A percentile compares a stretch with the other conserved stretches of the same genome.
Evolutionary conservation across 2,797 vertebrate genomes (phyloP).

Genomic region (Microctenopoma stevenorrisi): DNA sequence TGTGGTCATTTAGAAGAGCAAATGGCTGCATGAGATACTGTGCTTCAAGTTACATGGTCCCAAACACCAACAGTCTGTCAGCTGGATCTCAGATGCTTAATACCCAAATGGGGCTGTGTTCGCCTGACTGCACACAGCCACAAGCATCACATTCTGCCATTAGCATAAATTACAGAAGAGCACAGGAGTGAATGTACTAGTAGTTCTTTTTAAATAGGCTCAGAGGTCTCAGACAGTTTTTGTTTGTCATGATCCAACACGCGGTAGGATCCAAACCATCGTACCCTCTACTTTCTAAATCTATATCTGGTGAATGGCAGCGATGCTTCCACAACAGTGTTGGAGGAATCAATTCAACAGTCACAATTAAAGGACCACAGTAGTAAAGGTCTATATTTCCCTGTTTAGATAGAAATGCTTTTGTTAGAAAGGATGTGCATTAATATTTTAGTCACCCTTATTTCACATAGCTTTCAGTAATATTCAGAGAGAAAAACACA

Average conservation of each 20-base stretch:
- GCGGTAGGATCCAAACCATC: slow-evolving; percentile 12
- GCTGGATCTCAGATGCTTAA: slow-evolving; percentile 51
- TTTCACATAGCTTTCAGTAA: slow-evolving; percentile 16
- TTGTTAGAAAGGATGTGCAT: neutral
- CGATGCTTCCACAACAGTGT: neutral
- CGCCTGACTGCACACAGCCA: slow-evolving; percentile 46
- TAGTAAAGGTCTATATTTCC: neutral
- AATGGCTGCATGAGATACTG: slow-evolving; percentile 23
- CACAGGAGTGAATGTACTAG: slow-evolving; percentile 15
- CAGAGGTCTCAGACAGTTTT: slow-evolving; percentile 5
- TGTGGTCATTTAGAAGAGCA: slow-evolving; percentile 33
- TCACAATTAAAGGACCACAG: slow-evolving; percentile 14
- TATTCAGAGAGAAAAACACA: slow-evolving; percentile 33
- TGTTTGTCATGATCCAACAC: slow-evolving; percentile 24
- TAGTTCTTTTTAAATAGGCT: slow-evolving; percentile 27
- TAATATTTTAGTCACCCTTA: slow-evolving; percentile 22
- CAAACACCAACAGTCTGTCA: slow-evolving; percentile 52
- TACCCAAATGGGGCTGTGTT: slow-evolving; percentile 40
- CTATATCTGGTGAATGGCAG: slow-evolving; percentile 2
- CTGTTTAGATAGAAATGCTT: slow-evolving; percentile 9
- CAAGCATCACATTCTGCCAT: slow-evolving; percentile 39
- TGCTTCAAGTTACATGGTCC: slow-evolving; percentile 28
- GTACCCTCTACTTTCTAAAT: slow-evolving; percentile 4
- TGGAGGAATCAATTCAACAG: slow-evolving; percentile 18
- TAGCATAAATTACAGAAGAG: slow-evolving; percentile 43